These are phyloP conservation scores for Sciaenops ocellatus DNA, from an alignment of 2,797 vertebrate genomes.

Conservation along the genomic window DNA sequence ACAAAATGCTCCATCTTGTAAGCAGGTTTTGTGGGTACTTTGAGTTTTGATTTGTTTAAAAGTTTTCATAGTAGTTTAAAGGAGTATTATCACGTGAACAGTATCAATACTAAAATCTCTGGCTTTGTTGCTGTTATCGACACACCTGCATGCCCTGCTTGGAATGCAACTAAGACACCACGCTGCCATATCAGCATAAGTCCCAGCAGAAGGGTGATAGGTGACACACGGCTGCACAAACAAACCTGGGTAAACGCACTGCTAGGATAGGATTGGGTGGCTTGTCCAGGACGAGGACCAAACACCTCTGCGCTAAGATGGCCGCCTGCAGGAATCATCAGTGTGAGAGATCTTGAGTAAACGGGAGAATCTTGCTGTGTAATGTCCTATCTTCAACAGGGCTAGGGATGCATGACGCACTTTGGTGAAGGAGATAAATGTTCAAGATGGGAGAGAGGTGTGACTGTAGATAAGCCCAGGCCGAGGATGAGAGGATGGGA, in stretches of 20 bases:
- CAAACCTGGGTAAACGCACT: conserved; percentile 62
- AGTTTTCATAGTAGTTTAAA: conserved; percentile 36
- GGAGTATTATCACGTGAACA: conserved; percentile 22
- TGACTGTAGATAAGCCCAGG: conserved; percentile 71
- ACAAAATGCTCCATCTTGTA: neutral
- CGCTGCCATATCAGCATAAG: conserved; percentile 48
- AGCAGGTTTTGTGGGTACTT: neutral
- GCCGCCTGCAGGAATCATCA: conserved; percentile 58
- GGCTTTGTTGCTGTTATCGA: conserved; percentile 38
- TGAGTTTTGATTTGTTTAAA: neutral
- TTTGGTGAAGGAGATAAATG: conserved; percentile 73
- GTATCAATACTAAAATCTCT: conserved; percentile 40
- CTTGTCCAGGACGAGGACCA: conserved; percentile 52
- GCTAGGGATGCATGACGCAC: conserved; percentile 69
- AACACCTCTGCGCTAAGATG: conserved; percentile 60
- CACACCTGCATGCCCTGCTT: conserved; percentile 42
- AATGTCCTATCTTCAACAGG: conserved; percentile 71
- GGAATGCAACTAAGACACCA: conserved; percentile 29
- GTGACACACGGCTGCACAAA: conserved; percentile 60
- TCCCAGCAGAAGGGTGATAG: conserved; percentile 48
- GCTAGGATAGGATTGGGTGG: conserved; percentile 56
- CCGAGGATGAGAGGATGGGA: conserved; percentile 25
- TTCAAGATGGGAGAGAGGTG: conserved; percentile 65
- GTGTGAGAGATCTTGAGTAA: conserved; percentile 67
- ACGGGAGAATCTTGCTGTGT: conserved; percentile 61